Evolutionary conservation across 1,140 invertebrate genomes (phyloP), one percentile per base, ranked within the genome.

Genomic region (Pogonomyrmex californicus): DNA sequence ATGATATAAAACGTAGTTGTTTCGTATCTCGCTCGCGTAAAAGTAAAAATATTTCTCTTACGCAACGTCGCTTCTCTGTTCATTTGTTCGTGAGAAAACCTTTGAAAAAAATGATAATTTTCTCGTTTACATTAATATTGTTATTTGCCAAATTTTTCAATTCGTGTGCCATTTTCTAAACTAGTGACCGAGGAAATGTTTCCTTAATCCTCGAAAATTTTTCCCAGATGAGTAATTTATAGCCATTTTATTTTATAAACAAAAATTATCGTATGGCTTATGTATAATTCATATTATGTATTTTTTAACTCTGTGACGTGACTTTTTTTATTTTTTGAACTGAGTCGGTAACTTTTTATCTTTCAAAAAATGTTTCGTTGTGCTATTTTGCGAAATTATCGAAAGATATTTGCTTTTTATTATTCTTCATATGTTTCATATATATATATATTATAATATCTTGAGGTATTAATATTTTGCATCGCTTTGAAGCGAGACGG

Each of bases 1-100:
- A 81, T 70, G 78, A 81, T 81, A 81, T 81, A 81, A 81, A 81
- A 81, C 63, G 49, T 23, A 81, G 51, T 70, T 56, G 78, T 70
- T 77, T 10, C 75, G 51, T 81, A 70, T n/a, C n/a, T 79, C 41
- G 58, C 75, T 66, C 49, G 14, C 49, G 38, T 54, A 70, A 23
- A 70, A 44, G 38, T 68, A 81, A 70, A 81, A 81, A 81, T 81
- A 81, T 81, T 81, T 81, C 78, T 81, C 47, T 79, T 68, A 30
- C 12, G 47, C 77, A 79, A 79, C n/a, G 1, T 12, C 23, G 65
- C 49, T 44, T 23, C 73, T 83, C 49, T 73, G 49, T 75, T 44
- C 33, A 41, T 38, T 41, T 12, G 38, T 75, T 23, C 36, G n/a
- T n/a, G 71, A 14, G 6, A 73, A 70, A 36, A 70, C 56, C 12